Base-by-base conservation (phyloP, 2,888 invertebrate species). In the Petrolisthes cinctipes region DNA sequence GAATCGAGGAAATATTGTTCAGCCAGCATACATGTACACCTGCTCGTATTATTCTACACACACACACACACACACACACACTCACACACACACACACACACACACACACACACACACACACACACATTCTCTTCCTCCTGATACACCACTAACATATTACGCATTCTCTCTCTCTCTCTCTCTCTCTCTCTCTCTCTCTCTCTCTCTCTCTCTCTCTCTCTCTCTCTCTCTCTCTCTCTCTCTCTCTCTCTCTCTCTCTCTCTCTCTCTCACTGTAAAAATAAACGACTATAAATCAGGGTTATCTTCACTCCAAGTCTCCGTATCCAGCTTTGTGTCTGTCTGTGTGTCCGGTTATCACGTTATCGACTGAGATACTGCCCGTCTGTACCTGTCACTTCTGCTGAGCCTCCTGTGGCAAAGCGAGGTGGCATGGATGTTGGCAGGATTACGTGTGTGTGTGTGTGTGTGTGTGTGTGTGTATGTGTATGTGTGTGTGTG, bases 201-300 rank as follows among this genome's bases (percentile, higher is more conserved):
- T 9, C 14, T 9, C 6, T 6, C 14, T 61, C 6, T 61, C 17
- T 61, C 61, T 61, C 61, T 61, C 61, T 61, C 61, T 61, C 61
- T 61, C 61, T 61, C 61, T 61, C 61, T 61, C 61, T 61, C 61
- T 61, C 61, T 61, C 61, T 61, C 61, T 61, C 61, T 61, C 61
- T 61, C 61, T 61, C 61, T 61, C 61, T 61, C 61, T 61, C 61
- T 61, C 61, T 61, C 61, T 61, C 17, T 61, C 61, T 61, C 61
- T 61, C 61, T 61, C 61, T 17, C 17, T 61, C 61, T 61, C 61
- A 37, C 37, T 37, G 37, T 37, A 61, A 61, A 61, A 61, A 61
- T 61, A 11, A 11, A 3, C 61, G 61, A 37, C 37, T 61, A 17
- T 61, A 61, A 61, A 61, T 61, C 61, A 1, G 9, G 61, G 9